These are phyloP conservation scores for Lepisosteus oculatus DNA, from an alignment of 2,113 vertebrate species.

Conservation along the genomic window DNA sequence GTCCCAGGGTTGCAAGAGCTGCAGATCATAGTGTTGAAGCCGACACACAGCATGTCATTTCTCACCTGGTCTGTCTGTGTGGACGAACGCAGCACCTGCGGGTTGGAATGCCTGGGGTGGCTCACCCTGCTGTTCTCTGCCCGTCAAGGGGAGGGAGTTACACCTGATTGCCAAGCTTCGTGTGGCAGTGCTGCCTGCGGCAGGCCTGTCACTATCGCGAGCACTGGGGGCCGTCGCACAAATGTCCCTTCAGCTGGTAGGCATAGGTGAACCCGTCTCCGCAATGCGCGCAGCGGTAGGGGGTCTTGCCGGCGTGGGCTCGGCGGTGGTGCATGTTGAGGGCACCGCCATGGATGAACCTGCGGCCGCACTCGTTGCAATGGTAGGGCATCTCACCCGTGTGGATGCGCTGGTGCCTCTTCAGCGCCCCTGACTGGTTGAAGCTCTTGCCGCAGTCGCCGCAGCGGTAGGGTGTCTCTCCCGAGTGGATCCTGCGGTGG, in stretches of 20 bases:
- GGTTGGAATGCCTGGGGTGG: too few relatives aligned
- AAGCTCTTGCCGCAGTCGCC: conserved; percentile 44
- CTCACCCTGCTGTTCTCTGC: too few relatives aligned
- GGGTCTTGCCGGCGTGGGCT: neutral
- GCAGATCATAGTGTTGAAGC: too few relatives aligned
- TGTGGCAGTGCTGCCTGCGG: too few relatives aligned
- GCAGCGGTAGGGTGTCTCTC: conserved; percentile 46
- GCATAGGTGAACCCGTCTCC: neutral
- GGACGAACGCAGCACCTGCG: too few relatives aligned
- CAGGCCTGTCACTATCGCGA: too few relatives aligned
- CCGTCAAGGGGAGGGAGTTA: too few relatives aligned
- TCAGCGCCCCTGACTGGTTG: conserved; percentile 26
- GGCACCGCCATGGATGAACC: conserved; percentile 27
- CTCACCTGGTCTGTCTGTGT: too few relatives aligned
- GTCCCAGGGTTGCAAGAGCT: too few relatives aligned
- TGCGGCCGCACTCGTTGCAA: conserved; percentile 44
- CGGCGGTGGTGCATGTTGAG: conserved; percentile 6
- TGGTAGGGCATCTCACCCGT: conserved; percentile 36
- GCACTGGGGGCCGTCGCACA: neutral
- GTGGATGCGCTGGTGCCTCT: conserved; percentile 31
- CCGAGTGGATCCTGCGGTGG: conserved; percentile 28
- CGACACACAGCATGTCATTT: too few relatives aligned
- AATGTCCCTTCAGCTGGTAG: neutral
- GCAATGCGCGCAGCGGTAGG: neutral
- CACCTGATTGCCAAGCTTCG: too few relatives aligned